These are phyloP conservation scores for Busseola fusca DNA, from an alignment of 2,888 invertebrate genomes.

Conservation along the genomic window DNA sequence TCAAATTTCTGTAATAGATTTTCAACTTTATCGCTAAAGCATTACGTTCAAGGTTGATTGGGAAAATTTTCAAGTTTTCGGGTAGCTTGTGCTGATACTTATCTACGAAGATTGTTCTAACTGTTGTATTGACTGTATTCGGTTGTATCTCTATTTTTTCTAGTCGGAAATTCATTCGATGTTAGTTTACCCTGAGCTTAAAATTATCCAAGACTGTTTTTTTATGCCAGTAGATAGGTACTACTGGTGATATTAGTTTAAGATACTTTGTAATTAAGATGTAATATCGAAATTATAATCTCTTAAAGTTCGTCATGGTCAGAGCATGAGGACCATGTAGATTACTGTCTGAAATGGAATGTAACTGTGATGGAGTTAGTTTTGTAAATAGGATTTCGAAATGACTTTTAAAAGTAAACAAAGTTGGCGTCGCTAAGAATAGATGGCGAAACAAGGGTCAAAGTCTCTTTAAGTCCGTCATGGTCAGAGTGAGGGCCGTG, in stretches of 20 bases:
- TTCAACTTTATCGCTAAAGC: too few relatives aligned
- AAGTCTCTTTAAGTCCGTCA: not conserved
- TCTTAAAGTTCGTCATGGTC: not conserved
- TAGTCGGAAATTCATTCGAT: conserved; percentile 10
- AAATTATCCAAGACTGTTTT: conserved; percentile 14
- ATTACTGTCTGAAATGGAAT: not conserved
- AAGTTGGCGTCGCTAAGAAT: too few relatives aligned
- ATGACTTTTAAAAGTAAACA: too few relatives aligned
- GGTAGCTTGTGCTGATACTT: too few relatives aligned
- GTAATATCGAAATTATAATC: conserved; percentile 3
- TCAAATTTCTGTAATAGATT: too few relatives aligned
- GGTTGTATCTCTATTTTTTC: conserved; percentile 6
- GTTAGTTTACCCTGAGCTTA: conserved; percentile 1
- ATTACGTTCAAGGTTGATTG: too few relatives aligned
- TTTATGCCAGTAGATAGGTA: not conserved
- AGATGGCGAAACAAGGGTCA: too few relatives aligned
- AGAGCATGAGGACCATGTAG: not conserved
- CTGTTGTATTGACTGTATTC: conserved; percentile 5
- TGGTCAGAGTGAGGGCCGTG: not conserved
- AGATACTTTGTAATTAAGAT: not conserved
- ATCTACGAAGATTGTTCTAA: not conserved
- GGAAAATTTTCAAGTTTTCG: too few relatives aligned
- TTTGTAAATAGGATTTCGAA: too few relatives aligned
- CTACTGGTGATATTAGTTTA: not conserved
- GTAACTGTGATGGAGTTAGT: not conserved